phyloP scores from a whole-genome alignment of 2,888 invertebrate species.

The Cerastis rubricosa region DNA sequence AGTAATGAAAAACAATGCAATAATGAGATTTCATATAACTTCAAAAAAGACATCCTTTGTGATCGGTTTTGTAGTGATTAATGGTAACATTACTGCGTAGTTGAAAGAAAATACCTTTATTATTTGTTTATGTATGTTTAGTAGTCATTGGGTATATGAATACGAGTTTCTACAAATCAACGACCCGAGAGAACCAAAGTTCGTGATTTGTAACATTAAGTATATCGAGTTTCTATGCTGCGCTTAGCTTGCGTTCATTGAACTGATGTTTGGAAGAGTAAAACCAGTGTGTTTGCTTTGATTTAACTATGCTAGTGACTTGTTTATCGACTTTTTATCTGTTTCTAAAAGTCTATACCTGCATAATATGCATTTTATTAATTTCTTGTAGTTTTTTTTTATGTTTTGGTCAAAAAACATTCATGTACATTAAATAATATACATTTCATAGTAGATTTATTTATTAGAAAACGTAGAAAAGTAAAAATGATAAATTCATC shows the following conservation, averaged over 20 bases:
- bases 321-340: background rate
- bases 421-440: background rate
- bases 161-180: constrained; percentile 24
- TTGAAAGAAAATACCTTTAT: too few species aligned
- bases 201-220: constrained; percentile 12
- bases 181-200: background rate
- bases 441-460: background rate
- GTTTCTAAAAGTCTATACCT: background rate
- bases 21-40: too few species aligned
- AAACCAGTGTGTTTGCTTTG: background rate
- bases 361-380: background rate
- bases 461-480: too few species aligned
- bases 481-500: too few species aligned
- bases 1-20: too few species aligned
- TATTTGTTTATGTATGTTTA: too few species aligned
- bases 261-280: constrained; percentile 7
- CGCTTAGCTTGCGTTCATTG: background rate
- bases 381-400: background rate
- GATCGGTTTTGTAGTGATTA: too few species aligned
- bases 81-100: too few species aligned
- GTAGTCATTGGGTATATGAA: too few species aligned
- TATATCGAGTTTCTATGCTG: constrained; percentile 20
- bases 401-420: background rate
- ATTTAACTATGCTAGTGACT: background rate
- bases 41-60: too few species aligned